Evolutionary conservation across 2,888 invertebrate genomes (phyloP), one percentile per base, ranked within the genome.

Genomic region (Pyralis farinalis): DNA sequence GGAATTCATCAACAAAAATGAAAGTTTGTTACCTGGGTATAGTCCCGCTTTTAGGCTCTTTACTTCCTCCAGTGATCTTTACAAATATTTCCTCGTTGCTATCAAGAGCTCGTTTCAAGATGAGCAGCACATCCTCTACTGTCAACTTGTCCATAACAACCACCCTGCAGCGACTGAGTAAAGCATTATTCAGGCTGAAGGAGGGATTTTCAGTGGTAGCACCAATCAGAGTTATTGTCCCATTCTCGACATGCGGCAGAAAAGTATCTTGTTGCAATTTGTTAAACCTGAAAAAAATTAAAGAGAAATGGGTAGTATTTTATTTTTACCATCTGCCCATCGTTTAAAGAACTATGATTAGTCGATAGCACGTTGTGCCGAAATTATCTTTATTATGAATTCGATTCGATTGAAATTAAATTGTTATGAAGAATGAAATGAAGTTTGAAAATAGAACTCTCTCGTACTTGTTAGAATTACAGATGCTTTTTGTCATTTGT

Each of bases 171-270:
- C 96, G 90, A 69, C 95, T 95, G 7, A 96, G 80, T 22, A 96
- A 74, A 0, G 96, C 95, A 51, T 92, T 93, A 75, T 96, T 96
- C 35, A 96, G 90, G 59, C 93, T 93, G 70, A 96, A 96, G 0
- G 96, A 96, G n/a, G 96, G 96, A 75, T 96, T 96, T 73, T 96
- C 96, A 28, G 96, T 96, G 0, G 96, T 96, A 0, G 96, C 96
- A 20, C 96, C 96, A 43, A 96, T 91, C 43, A 96, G 76, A 31
- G 91, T 93, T 27, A 96, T 92, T 16, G 93, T 93, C 0, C 96
- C 96, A 71, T 92, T 93, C 73, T 96, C 96, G 9, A 96, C 93
- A 71, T 95, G 94, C 1, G 95, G 93, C 43, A 96, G 71, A 74
- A 96, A 95, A 36, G 93, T 92, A 70, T 96, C 96, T 84, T 96